Conservation (phyloP, 2,888 invertebrate genomes). For the Drosophila robusta region DNA sequence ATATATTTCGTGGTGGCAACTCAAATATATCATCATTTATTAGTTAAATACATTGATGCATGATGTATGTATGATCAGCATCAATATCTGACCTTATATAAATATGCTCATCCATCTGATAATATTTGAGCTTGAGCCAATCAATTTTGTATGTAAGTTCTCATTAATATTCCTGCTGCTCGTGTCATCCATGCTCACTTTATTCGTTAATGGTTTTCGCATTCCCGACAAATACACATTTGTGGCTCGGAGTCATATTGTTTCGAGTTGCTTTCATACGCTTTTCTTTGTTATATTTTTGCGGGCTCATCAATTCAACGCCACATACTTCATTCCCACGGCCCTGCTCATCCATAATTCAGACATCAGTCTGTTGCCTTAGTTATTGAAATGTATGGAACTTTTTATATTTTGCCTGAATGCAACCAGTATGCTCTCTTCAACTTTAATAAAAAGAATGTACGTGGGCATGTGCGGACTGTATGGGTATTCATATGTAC, state of each 20-base stretch:
- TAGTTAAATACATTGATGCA: neutral
- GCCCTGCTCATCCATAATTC: constrained; percentile 30
- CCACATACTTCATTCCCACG: constrained; percentile 14
- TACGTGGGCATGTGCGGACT: neutral
- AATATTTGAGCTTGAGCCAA: neutral
- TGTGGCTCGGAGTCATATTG: constrained; percentile 11
- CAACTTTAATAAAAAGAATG: constrained; percentile 11
- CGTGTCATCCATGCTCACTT: neutral
- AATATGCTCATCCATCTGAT: neutral
- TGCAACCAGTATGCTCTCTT: constrained; percentile 5
- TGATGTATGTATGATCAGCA: neutral
- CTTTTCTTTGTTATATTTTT: constrained; percentile 18
- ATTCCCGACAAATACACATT: constrained; percentile 6
- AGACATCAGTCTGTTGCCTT: constrained; percentile 22
- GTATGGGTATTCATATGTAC: neutral
- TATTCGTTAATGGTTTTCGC: constrained; percentile 18
- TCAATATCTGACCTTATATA: neutral
- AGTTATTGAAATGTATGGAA: constrained; percentile 28
- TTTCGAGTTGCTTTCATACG: constrained; percentile 18
- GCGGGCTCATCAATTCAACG: constrained; percentile 21
- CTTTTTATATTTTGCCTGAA: constrained; percentile 16
- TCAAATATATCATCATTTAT: no score
- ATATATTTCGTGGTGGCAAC: no score
- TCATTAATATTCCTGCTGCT: neutral
- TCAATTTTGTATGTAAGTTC: constrained; percentile 1